Conservation (phyloP, 2,888 invertebrate species). For the Lacanobia wlatinum region DNA sequence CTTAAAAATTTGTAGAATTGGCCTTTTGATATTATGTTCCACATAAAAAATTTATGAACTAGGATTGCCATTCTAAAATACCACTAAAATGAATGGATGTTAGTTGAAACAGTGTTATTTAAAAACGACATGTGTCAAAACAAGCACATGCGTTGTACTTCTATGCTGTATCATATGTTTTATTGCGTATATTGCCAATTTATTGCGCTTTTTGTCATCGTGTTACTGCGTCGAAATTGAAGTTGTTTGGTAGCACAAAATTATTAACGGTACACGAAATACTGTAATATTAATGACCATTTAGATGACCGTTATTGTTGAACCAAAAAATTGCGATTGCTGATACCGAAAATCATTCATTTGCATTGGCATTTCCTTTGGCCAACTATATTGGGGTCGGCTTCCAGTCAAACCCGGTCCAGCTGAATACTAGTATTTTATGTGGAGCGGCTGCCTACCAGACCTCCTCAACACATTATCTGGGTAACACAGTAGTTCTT, state of each 20-base stretch:
- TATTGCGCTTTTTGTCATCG: slow-evolving; percentile 8
- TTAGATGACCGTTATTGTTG: background rate
- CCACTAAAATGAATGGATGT: background rate
- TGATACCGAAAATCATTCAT: background rate
- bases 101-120: slow-evolving; percentile 20
- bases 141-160: slow-evolving; percentile 7
- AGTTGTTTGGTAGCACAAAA: background rate
- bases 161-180: slow-evolving; percentile 16
- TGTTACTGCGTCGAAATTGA: background rate
- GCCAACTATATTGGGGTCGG: too few species aligned
- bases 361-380: too few species aligned
- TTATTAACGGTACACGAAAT: background rate
- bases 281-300: background rate
- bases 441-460: too few species aligned
- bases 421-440: too few species aligned
- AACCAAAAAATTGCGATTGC: background rate
- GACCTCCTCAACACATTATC: too few species aligned
- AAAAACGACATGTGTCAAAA: slow-evolving; percentile 25
- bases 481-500: too few species aligned
- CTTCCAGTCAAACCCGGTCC: too few species aligned
- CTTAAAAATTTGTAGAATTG: too few species aligned
- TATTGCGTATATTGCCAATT: slow-evolving; percentile 4
- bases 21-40: too few species aligned
- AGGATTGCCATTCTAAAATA: background rate
- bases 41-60: background rate